Conservation (phyloP, 1,140 invertebrate species). For the Euura lappo region DNA sequence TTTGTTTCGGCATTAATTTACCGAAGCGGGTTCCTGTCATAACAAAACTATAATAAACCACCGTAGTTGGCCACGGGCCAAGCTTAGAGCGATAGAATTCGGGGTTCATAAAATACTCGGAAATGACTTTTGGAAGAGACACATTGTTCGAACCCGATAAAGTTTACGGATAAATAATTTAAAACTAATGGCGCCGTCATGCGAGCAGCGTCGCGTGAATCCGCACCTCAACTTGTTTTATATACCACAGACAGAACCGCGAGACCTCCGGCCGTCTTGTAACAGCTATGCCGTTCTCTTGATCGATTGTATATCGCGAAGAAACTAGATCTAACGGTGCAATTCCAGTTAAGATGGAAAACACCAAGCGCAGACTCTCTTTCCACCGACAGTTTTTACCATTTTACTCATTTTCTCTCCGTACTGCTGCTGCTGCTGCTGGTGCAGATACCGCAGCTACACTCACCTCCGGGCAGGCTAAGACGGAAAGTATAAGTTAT, state of each 20-base stretch:
- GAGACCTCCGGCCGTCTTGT: neutral
- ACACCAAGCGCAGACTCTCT: neutral
- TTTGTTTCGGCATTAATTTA: slow-evolving; percentile 61
- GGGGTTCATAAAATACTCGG: neutral
- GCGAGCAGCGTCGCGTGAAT: neutral
- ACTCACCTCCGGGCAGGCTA: no score
- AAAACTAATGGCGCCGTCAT: neutral
- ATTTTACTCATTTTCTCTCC: neutral
- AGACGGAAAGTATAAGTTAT: slow-evolving; percentile 32
- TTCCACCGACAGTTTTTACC: neutral
- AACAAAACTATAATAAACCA: slow-evolving; percentile 63
- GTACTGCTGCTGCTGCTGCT: neutral
- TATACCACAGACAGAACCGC: neutral
- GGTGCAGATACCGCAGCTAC: no score
- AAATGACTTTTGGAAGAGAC: neutral
- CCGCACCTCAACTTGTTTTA: neutral
- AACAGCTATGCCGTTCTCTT: slow-evolving; percentile 9
- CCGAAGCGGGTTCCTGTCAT: slow-evolving; percentile 55
- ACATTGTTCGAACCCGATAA: neutral
- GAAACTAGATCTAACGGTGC: slow-evolving; percentile 28
- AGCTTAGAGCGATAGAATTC: slow-evolving; percentile 1
- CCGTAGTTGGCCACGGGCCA: slow-evolving; percentile 38
- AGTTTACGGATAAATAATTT: neutral
- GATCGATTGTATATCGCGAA: slow-evolving; percentile 27
- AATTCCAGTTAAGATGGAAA: slow-evolving; percentile 27